phyloP scores from a whole-genome alignment of 1,140 invertebrate species.

The Drosophila lowei region DNA sequence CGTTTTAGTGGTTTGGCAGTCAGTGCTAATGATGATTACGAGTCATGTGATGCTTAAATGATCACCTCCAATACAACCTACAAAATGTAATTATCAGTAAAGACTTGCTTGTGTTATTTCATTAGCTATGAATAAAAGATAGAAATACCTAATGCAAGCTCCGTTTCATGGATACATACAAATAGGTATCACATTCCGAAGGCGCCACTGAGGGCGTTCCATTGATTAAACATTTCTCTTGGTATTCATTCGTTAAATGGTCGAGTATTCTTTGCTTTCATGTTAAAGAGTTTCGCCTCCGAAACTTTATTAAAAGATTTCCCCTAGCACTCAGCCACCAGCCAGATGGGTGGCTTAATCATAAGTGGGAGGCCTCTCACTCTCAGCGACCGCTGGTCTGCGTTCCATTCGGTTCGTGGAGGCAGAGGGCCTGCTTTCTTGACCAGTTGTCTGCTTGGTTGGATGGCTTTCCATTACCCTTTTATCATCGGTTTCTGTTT shows the following conservation, averaged over 20 bases:
- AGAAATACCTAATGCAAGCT: no score
- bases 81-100: no score
- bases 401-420: not conserved
- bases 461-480: constrained; percentile 16
- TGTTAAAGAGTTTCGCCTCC: constrained; percentile 23
- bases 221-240: constrained; percentile 24
- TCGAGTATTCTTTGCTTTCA: constrained; percentile 25
- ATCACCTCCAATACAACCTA: no score
- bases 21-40: no score
- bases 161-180: no score
- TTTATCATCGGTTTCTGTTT: constrained; percentile 62
- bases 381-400: constrained; percentile 11
- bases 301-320: constrained; percentile 35
- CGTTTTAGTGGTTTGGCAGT: no score
- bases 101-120: no score
- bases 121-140: no score
- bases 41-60: no score
- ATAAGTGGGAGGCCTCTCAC: not conserved
- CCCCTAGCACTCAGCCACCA: no score
- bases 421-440: not conserved
- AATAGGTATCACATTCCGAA: not conserved
- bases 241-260: constrained; percentile 3
- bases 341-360: constrained; percentile 16
- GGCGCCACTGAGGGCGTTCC: constrained; percentile 22
- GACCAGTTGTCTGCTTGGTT: constrained; percentile 13